Base-by-base conservation (phyloP, 2,113 vertebrate genomes). In the Rhodinocichla rosea region DNA sequence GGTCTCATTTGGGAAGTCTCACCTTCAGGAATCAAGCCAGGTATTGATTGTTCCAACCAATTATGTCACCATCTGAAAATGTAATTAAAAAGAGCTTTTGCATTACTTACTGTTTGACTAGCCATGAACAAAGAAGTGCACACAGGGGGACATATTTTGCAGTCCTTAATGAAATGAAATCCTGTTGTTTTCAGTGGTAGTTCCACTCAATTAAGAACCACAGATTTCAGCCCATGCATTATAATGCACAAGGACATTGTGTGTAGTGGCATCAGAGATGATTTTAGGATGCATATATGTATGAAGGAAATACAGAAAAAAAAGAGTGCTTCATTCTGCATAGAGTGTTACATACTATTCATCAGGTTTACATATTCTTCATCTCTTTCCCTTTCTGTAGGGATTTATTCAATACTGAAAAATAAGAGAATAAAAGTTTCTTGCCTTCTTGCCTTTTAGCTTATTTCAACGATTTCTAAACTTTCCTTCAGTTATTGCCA, bases 11-110 rank as follows among this genome's bases (percentile, higher is more conserved):
- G 50, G 33, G 57, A 94, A 77, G 33, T 52, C 42, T 87, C 84
- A 85, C 89, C 83, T 94, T 95, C 90, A 95, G 70, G 53, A 95
- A 89, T 85, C n/a, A 56, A 91, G 27, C 15, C 76, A 91, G 75
- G 59, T 88, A 94, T 80, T 69, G 81, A 92, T 95, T 93, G 82
- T 83, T 96, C 49, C 62, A 95, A 83, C 65, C 70, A 94, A 82
- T 91, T 95, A 92, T 33, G 9, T 95, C 95, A 89, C 87, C 70
- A 80, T 94, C 67, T 94, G 78, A 97, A 96, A 94, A 92, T 90
- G 82, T 85, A 95, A 96, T 94, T 96, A 92, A 95, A 92, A 95
- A 94, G 87, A 94, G 84, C 42, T 95, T 95, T 95, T 94, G 84
- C 87, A 91, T 90, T 63, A 91, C 95, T 95, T 96, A 91, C 63